phyloP scores from a whole-genome alignment of 2,888 invertebrate species.

The Zonitis immaculata region DNA sequence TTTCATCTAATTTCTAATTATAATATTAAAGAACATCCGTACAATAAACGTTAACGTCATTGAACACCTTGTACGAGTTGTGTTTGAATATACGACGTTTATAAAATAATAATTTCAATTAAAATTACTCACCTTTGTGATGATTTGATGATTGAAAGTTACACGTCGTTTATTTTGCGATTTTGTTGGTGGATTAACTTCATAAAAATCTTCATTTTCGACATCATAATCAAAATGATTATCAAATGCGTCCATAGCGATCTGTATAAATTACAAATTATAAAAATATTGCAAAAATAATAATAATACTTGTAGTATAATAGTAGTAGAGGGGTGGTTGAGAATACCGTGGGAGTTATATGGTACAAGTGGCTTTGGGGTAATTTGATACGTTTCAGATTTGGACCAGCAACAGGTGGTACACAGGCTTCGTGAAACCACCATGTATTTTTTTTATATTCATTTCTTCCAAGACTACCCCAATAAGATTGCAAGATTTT shows the following conservation, averaged over 20 bases:
- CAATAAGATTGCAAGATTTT: background rate
- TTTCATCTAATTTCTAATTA: too few relatives aligned
- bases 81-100: too few relatives aligned
- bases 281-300: too few relatives aligned
- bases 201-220: conserved; percentile 69
- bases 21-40: too few relatives aligned
- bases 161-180: conserved; percentile 47
- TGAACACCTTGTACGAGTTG: too few relatives aligned
- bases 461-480: background rate
- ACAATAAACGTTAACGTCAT: too few relatives aligned
- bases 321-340: background rate
- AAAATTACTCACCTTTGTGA: conserved; percentile 38
- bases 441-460: background rate
- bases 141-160: conserved; percentile 42
- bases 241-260: conserved; percentile 58
- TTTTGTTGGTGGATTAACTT: conserved; percentile 55
- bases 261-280: conserved; percentile 56
- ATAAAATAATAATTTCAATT: background rate
- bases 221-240: conserved; percentile 62
- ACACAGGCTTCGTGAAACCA: conserved; percentile 8
- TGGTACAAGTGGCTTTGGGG: conserved; percentile 1
- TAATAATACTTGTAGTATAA: background rate
- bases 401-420: conserved; percentile 16
- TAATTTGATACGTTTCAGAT: conserved; percentile 12
- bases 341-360: conserved; percentile 1